Evolutionary conservation across 1,140 invertebrate genomes (phyloP).

Genomic region (Cherax destructor): DNA sequence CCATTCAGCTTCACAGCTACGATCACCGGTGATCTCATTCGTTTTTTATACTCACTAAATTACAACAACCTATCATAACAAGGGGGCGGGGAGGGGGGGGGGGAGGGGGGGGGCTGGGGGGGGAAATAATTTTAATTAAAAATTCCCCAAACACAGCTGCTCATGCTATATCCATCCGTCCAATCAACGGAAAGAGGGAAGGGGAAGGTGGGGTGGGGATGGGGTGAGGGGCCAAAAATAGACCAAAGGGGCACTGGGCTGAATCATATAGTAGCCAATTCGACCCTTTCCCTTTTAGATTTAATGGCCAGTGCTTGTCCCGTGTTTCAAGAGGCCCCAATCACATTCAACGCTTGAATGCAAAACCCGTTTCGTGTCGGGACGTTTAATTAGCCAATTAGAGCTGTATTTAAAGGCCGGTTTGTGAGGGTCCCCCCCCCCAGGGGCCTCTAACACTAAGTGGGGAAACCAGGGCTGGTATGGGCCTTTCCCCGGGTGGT

Average conservation of each 20-base stretch:
- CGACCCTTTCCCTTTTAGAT: neutral
- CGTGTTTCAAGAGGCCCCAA: conserved; percentile 2
- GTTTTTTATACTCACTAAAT: neutral
- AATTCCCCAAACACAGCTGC: neutral
- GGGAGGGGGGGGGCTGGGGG: too few relatives aligned
- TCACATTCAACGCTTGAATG: conserved; percentile 5
- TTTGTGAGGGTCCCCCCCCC: neutral
- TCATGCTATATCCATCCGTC: neutral
- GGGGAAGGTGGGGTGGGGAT: too few relatives aligned
- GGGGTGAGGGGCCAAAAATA: neutral
- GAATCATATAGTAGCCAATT: conserved; percentile 10
- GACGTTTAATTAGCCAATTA: conserved; percentile 17
- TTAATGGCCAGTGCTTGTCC: neutral
- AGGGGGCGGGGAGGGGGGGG: too few relatives aligned
- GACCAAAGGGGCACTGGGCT: conserved; percentile 2
- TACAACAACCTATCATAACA: neutral
- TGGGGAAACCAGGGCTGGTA: too few relatives aligned
- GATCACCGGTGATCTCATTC: neutral
- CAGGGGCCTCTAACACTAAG: too few relatives aligned
- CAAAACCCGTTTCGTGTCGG: neutral
- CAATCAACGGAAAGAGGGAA: neutral
- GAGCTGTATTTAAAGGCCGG: neutral
- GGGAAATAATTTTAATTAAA: neutral
- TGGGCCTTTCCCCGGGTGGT: too few relatives aligned
- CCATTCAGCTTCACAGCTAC: too few relatives aligned